Percentiles rank a stretch among this genome's conserved stretches.
phyloP scores from a whole-genome alignment of 2,797 vertebrate genomes.

The Spheniscus humboldti region DNA sequence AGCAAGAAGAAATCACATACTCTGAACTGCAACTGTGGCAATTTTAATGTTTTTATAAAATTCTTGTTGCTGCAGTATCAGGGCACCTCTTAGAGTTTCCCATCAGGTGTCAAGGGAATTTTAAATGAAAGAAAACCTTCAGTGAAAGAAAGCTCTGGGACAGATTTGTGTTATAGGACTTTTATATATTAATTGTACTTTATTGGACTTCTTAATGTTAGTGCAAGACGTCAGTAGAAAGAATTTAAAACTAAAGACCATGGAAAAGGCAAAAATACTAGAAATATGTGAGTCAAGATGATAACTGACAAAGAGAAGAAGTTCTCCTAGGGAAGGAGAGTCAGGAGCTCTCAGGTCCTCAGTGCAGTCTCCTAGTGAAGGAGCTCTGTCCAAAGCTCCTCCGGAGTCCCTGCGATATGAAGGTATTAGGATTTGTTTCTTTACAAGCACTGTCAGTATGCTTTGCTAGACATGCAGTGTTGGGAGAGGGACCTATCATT shows the following conservation, averaged over 20 bases:
- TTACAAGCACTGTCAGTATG: not conserved
- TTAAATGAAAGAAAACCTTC: not conserved
- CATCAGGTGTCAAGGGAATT: not conserved
- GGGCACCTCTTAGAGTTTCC: not conserved
- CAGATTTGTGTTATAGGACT: not conserved
- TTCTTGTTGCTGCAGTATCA: not conserved
- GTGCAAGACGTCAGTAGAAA: not conserved
- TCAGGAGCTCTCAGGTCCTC: not conserved
- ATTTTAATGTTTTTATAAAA: not conserved
- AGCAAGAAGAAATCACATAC: not conserved
- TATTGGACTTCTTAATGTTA: not conserved
- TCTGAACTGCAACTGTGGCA: not conserved
- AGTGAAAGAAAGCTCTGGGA: not conserved
- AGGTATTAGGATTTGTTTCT: not conserved
- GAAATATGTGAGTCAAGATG: not conserved
- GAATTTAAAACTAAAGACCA: not conserved
- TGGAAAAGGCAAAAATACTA: not conserved
- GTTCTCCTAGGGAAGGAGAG: not conserved
- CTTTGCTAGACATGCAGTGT: not conserved
- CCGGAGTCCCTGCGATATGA: not conserved
- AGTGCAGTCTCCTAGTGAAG: not conserved
- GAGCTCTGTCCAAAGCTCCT: not conserved
- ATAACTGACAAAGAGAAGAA: not conserved
- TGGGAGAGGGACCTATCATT: not conserved
- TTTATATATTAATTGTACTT: not conserved